Percentiles rank a stretch among this genome's conserved stretches.
Conservation (phyloP, 2,888 invertebrate species). For the Metalampra italica region DNA sequence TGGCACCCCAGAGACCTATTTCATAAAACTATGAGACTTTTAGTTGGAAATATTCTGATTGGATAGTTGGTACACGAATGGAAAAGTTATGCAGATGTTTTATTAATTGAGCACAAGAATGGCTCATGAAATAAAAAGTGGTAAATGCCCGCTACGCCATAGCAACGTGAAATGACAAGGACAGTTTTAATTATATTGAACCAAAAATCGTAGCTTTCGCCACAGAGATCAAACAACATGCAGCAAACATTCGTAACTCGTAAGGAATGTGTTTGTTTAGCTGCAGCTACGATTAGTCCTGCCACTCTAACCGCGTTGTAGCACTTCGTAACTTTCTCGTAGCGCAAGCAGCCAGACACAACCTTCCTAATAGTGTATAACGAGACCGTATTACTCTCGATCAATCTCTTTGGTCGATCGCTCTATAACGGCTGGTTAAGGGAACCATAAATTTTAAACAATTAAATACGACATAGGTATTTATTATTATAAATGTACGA, state of each 20-base stretch:
- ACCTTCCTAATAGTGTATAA: neutral
- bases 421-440: too few relatives aligned
- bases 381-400: too few relatives aligned
- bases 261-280: too few relatives aligned
- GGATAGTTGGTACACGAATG: neutral
- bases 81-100: neutral
- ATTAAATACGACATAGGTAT: too few relatives aligned
- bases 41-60: conserved; percentile 1
- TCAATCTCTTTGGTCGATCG: too few relatives aligned
- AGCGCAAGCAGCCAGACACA: neutral
- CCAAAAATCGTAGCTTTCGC: neutral
- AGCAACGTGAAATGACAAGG: too few relatives aligned
- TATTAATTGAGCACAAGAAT: neutral
- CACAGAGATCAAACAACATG: neutral
- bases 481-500: too few relatives aligned
- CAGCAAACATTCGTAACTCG: neutral
- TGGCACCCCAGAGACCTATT: conserved; percentile 5
- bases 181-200: too few relatives aligned
- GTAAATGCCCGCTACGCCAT: too few relatives aligned
- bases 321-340: conserved; percentile 4
- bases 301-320: neutral
- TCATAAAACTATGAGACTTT: conserved; percentile 8
- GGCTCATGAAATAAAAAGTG: too few relatives aligned
- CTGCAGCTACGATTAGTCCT: too few relatives aligned
- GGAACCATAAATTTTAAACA: too few relatives aligned